Conservation (phyloP, 2,797 vertebrate genomes). For the Platalea minor region DNA sequence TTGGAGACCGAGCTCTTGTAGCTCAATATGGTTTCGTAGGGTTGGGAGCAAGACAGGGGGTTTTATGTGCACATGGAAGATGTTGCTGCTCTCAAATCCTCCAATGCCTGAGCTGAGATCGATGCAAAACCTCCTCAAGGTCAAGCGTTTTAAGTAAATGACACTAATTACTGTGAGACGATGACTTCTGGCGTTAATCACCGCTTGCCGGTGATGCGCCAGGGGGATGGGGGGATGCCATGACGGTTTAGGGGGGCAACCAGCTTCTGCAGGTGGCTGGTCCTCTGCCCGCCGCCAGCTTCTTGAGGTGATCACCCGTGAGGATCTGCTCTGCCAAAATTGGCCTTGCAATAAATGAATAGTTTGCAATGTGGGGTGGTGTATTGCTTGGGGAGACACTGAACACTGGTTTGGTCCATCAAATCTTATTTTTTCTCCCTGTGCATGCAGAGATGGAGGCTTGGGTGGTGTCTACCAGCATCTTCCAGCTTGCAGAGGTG, state of each 20-base stretch:
- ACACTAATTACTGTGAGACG: background rate
- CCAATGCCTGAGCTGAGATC: background rate
- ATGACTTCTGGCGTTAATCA: background rate
- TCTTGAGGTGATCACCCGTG: accelerated
- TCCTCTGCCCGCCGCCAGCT: background rate
- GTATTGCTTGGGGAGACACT: background rate
- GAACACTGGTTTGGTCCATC: background rate
- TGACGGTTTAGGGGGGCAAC: background rate
- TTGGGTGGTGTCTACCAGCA: background rate
- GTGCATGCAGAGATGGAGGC: background rate
- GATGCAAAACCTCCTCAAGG: slow-evolving; percentile 5
- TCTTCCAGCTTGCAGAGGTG: background rate
- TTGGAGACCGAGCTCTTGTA: background rate
- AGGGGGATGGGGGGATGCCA: background rate
- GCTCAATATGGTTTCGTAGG: background rate
- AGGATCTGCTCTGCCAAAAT: background rate
- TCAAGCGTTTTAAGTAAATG: background rate
- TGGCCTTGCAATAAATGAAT: background rate
- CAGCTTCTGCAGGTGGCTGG: background rate
- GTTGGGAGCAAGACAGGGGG: background rate
- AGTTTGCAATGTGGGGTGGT: accelerated
- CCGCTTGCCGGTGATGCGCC: background rate
- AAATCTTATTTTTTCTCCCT: too few species aligned
- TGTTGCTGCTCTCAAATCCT: background rate
- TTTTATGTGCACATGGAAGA: accelerated